Evolutionary conservation across 2,888 invertebrate species (phyloP), one percentile per base, ranked within the genome.

Genomic region (Patella caerulea): DNA sequence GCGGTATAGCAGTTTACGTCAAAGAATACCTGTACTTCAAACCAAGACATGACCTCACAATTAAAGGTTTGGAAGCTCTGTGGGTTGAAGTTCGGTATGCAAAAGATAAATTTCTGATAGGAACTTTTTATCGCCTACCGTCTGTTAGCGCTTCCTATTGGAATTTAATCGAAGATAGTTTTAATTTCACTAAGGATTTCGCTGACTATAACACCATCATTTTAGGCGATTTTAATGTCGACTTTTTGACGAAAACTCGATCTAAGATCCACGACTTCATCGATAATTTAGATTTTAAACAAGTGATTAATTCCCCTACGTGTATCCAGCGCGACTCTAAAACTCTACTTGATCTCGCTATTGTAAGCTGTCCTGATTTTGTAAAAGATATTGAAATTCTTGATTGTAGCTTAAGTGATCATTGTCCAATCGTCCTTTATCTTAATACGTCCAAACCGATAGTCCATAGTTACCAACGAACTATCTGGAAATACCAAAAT

Each of bases 21-120:
- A n/a, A 24, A 65, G 24, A 65, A 19, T 65, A n/a, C 24, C n/a
- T 65, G 17, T n/a, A 19, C 24, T 65, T 19, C n/a, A 65, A 65
- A n/a, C n/a, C 65, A 19, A 65, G 65, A 65, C 65, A 65, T 65
- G n/a, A 65, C 65, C 65, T 65, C 24, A 7, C n/a, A 65, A n/a
- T n/a, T 24, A 65, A 65, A 9, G n/a, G 24, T 24, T 24, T 65
- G n/a, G 65, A 65, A n/a, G n/a, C 19, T 19, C 19, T 65, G 11
- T 65, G 65, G 65, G n/a, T 24, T n/a, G 65, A 65, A n/a, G 24
- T 65, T 24, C n/a, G n/a, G n/a, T 12, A 65, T 65, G 24, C n/a
- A 7, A 65, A 65, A 65, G 24, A 11, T 65, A 65, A n/a, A n/a
- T 65, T 9, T 24, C 19, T 65, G 19, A 65, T 65, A 19, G 65